phyloP scores from a whole-genome alignment of 2,797 vertebrate genomes.

The Spinibarbus caldwelli region DNA sequence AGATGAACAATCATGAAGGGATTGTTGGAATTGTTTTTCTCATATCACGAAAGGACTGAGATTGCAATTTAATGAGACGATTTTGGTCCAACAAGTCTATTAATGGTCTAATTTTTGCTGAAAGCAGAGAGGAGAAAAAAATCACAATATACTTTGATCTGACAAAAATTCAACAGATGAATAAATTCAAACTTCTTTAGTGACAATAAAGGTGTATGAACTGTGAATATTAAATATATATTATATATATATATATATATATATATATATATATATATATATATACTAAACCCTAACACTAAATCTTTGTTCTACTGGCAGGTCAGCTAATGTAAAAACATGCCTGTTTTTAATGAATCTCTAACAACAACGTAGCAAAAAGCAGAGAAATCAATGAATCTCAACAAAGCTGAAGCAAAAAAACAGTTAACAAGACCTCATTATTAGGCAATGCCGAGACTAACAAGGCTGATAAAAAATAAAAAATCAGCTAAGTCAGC shows the following conservation, averaged over 20 bases:
- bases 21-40: not conserved
- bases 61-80: not conserved
- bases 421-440: not conserved
- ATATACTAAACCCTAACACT: not conserved
- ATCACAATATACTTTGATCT: not conserved
- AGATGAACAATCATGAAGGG: constrained; percentile 17
- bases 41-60: not conserved
- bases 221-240: not conserved
- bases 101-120: not conserved
- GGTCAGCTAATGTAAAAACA: not conserved
- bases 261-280: too few species aligned
- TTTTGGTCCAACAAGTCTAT: not conserved
- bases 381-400: constrained; percentile 5
- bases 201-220: not conserved
- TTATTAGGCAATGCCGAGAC: not conserved
- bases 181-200: not conserved
- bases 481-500: not conserved
- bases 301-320: not conserved
- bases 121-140: not conserved
- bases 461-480: not conserved
- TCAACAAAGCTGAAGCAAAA: not conserved
- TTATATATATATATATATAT: too few species aligned
- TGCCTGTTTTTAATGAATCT: not conserved
- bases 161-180: not conserved
- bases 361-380: not conserved